Evolutionary conservation across 2,888 invertebrate species (phyloP), one percentile per base, ranked within the genome.

Genomic region (Oscheius onirici): DNA sequence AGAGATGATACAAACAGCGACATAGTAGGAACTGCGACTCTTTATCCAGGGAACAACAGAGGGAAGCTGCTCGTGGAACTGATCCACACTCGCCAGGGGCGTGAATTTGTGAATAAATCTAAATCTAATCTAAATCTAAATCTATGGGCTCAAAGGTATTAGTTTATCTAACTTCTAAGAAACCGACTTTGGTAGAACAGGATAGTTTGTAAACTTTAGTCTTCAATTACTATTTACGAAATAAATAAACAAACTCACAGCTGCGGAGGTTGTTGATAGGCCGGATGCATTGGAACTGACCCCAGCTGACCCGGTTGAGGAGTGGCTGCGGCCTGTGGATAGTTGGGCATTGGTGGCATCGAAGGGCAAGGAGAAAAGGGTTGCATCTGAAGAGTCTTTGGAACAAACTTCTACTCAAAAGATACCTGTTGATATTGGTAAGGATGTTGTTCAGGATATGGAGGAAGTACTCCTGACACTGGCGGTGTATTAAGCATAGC

Each of bases 191-290:
- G 8, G 34, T 34, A 34, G 3, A 8, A 6, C 8, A 34, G 5
- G 34, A n/a, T 13, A 46, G 17, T 3, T 46, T 46, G 3, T 5
- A 3, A 46, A 10, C 46, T 46, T 46, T 3, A 17, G 46, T n/a
- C n/a, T n/a, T n/a, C n/a, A n/a, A n/a, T n/a, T 2, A 40, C 15
- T 43, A 2, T 57, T 20, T 57, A 34, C 8, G 17, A 10, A 40
- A 13, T 3, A 46, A 46, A n/a, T 2, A 24, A 8, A 11, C 3
- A n/a, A 34, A 28, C 63, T 28, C 20, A 63, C 63, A 63, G 17
- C 17, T 63, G 46, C 20, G 63, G 63, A 22, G 63, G 46, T 15
- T 26, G 63, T 28, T 63, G 63, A 46, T 63, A 63, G 15, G 63
- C 63, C 26, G 63, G 63, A 24, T 63, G 63, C 17, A 26, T 49